Evolutionary conservation across 2,113 vertebrate species (phyloP).

Genomic region (Amphilophus citrinellus): DNA sequence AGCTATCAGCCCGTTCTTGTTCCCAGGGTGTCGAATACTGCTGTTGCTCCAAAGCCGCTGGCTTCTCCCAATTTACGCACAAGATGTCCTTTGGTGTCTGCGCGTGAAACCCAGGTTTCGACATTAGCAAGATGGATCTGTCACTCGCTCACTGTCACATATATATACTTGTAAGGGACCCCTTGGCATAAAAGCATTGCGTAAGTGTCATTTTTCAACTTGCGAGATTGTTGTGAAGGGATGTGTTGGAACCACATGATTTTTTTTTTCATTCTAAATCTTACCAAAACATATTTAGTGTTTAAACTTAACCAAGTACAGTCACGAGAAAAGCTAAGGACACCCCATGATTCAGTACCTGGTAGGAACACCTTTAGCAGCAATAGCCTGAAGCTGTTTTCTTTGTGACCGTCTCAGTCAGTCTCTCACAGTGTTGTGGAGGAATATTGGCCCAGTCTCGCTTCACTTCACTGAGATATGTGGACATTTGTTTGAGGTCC

Average conservation of each 20-base stretch:
- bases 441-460: fast-evolving
- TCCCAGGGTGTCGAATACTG: background rate
- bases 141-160: background rate
- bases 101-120: background rate
- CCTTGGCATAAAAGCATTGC: background rate
- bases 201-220: background rate
- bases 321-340: background rate
- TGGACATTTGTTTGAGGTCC: background rate
- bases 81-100: background rate
- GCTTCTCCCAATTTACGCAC: background rate
- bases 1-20: background rate
- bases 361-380: background rate
- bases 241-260: background rate
- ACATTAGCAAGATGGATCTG: background rate
- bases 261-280: background rate
- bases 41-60: background rate
- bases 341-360: background rate
- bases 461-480: background rate
- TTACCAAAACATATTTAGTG: background rate
- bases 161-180: background rate
- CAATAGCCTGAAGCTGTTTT: background rate
- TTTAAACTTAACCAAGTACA: background rate
- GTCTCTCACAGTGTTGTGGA: background rate
- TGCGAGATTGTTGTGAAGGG: background rate
- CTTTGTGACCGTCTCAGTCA: background rate